Evolutionary conservation across 2,888 invertebrate species (phyloP), one percentile per base, ranked within the genome.

Genomic region (Scaptomyza polygonia): DNA sequence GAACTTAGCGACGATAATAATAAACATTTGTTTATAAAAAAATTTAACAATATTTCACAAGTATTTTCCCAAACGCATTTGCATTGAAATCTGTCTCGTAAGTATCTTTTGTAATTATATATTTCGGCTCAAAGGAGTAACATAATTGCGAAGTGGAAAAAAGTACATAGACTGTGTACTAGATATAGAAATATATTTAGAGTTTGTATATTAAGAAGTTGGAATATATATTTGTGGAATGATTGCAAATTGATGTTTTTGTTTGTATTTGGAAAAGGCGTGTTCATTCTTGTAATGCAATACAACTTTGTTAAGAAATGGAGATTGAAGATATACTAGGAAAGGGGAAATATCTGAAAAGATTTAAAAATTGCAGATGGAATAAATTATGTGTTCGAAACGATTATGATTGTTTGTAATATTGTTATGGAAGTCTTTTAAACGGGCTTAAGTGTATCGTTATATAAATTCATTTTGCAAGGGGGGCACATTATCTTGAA

Each of bases 81-180:
- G 89, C 77, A 89, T 90, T 90, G 89, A 89, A 89, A 89, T 90
- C 90, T 89, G 90, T 89, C 89, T 89, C 90, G 88, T 89, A 89
- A 89, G 89, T 89, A 89, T 89, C 89, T 89, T 90, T 90, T 89
- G 90, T 89, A 89, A 89, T 88, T 69, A 71, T 48, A 59, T 63
- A 67, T 83, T 74, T 27, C n/a, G 67, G 65, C 48, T 82, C 64
- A 59, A 57, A 68, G 45, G 53, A 82, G 49, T 72, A 67, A 61
- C 43, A 62, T 73, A 57, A 65, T 67, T 67, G 55, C 49, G 77
- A 82, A 82, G 79, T 67, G 54, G 52, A 86, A 76, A 55, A 39
- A 58, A 65, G 83, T 86, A 79, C 89, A 70, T 52, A 62, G 45
- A 63, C 42, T 34, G 64, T 71, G 72, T 79, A 78, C 73, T 70